Base-by-base conservation (phyloP, 2,113 vertebrate species). In the Eurystomus gularis region DNA sequence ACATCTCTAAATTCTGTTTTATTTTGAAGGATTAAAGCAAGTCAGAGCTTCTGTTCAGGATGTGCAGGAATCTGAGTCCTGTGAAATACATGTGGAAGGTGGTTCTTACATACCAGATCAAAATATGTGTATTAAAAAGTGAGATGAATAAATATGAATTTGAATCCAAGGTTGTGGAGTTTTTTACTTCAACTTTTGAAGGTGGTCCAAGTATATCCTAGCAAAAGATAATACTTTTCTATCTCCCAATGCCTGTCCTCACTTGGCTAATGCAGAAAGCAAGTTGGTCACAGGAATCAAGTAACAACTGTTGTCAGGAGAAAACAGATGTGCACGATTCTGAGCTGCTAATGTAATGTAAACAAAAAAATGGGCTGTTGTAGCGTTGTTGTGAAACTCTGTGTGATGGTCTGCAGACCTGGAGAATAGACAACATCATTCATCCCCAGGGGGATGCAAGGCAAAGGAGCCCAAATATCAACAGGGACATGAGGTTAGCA, bases 21-120 rank as follows among this genome's bases (percentile, higher is more conserved):
- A 69, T 84, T 93, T 58, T 71, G 66, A 37, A 89, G 69, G 61
- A 86, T 66, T 82, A 94, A 96, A 95, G 88, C 55, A 33, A 85
- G 57, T 31, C 48, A 44, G 62, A 78, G 54, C 66, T 86, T 73
- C 60, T 51, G 25, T 46, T 37, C 69, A 35, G 65, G 61, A 49
- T 52, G 70, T 31, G 7, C 7, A 12, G 78, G 54, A 81, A 29
- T 66, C 75, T 77, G 35, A 69, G 40, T 52, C 25, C 86, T 89
- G 86, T 85, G 70, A 76, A 57, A 79, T 42, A 42, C 42, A 42
- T 33, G 54, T 40, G n/a, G 12, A 44, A 84, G 61, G 51, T 76
- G 15, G 42, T 57, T 82, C 84, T 93, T 62, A 75, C 46, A 25
- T 13, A 44, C 20, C 39, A 65, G 54, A 61, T 71, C 72, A 58